Evolutionary conservation across 2,888 invertebrate species (phyloP).

Genomic region (Ommatoiulus sabulosus): DNA sequence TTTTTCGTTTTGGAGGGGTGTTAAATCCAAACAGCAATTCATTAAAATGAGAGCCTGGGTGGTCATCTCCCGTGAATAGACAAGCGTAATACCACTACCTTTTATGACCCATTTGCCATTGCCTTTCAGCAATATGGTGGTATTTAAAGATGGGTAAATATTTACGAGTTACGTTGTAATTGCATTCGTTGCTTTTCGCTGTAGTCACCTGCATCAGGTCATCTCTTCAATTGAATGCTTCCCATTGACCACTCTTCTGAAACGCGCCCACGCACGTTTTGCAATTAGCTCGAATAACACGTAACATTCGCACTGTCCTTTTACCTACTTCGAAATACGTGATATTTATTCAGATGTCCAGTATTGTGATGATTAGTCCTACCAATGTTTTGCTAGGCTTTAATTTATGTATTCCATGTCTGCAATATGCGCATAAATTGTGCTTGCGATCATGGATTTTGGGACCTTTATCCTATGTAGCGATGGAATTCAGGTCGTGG

Average conservation of each 20-base stretch:
- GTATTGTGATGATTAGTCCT: not conserved
- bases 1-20: not conserved
- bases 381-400: not conserved
- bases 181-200: not conserved
- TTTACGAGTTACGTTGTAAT: not conserved
- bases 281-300: too few species aligned
- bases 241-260: not conserved
- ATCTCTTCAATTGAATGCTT: not conserved
- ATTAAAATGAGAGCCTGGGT: not conserved
- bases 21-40: not conserved
- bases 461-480: not conserved
- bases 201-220: not conserved
- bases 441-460: not conserved
- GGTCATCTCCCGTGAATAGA: not conserved
- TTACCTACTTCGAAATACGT: not conserved
- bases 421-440: not conserved
- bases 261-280: too few species aligned
- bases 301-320: not conserved
- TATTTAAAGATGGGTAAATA: not conserved
- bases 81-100: not conserved
- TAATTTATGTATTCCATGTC: not conserved
- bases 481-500: constrained; percentile 9
- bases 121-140: not conserved
- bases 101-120: not conserved
- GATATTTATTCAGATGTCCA: not conserved